Base-by-base conservation (phyloP, 2,113 vertebrate genomes). In the Saccopteryx leptura region DNA sequence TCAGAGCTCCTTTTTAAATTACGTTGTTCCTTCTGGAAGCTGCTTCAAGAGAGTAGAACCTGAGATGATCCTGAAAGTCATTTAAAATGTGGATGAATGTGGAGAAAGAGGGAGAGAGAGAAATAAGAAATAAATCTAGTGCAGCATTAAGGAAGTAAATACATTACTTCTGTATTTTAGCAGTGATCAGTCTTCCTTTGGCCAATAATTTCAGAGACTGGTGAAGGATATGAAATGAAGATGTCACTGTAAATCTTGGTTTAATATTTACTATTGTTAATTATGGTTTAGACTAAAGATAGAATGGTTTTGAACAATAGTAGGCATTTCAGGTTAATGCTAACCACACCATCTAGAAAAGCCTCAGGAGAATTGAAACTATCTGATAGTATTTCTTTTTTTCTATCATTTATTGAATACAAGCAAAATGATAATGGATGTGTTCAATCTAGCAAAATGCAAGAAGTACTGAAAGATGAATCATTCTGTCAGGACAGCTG, bases 401-500 rank as follows among this genome's bases (percentile, higher is more conserved):
- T 24, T 75, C 50, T 11, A 46, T 26, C 24, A 56, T 24, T 93
- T 6, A 88, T 3, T 95, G 66, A 31, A 65, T 78, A 84, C 75
- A 74, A 71, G 17, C 54, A 78, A 94, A 79, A 71, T 71, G 81
- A 71, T 48, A 88, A 90, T 48, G 18, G 84, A 39, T 84, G 58
- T 88, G 74, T 82, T 3, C 1, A 48, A 21, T 31, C 60, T 4
- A 79, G 54, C 9, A 63, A 85, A 92, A 91, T 69, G 2, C 63
- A 79, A 50, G 23, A 66, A 95, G 60, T 19, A 75, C 68, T 48
- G 7, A 80, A 94, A 85, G 52, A 79, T 90, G 61, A 26, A 96
- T 86, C 83, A 79, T 58, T 15, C 2, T 58, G 39, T 61, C 56
- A n/a, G 31, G 28, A 17, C 56, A 83, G 24, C 3, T 88, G 1